Evolutionary conservation across 1,140 invertebrate genomes (phyloP).

Genomic region (Calosoma granatense): DNA sequence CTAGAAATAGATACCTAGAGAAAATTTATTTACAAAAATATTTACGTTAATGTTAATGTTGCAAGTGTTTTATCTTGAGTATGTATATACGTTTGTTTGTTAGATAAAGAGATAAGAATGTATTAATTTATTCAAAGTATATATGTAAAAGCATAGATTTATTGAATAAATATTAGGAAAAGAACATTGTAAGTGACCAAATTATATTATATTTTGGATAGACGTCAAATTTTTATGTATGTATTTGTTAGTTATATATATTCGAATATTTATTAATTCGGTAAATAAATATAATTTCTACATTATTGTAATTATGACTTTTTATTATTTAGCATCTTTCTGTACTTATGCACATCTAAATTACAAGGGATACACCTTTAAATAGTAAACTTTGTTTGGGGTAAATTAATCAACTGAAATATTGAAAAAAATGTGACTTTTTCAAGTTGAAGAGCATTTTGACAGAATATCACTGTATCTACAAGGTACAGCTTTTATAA

Average conservation of each 20-base stretch:
- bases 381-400: too few species aligned
- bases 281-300: not conserved
- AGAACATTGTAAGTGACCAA: not conserved
- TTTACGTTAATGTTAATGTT: not conserved
- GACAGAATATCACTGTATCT: too few species aligned
- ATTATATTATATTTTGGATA: constrained; percentile 7
- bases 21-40: not conserved
- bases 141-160: not conserved
- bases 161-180: constrained; percentile 2
- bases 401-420: too few species aligned
- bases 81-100: constrained; percentile 7
- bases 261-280: not conserved
- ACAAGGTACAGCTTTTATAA: too few species aligned
- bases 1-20: not conserved
- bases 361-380: too few species aligned
- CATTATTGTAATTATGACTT: not conserved
- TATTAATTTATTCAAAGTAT: not conserved
- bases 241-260: not conserved
- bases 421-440: too few species aligned
- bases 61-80: not conserved
- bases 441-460: too few species aligned
- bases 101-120: not conserved
- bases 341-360: too few species aligned
- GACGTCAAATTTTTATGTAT: constrained; percentile 3
- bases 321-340: not conserved